Conservation (phyloP, 2,113 vertebrate genomes). For the Antennarius striatus region DNA sequence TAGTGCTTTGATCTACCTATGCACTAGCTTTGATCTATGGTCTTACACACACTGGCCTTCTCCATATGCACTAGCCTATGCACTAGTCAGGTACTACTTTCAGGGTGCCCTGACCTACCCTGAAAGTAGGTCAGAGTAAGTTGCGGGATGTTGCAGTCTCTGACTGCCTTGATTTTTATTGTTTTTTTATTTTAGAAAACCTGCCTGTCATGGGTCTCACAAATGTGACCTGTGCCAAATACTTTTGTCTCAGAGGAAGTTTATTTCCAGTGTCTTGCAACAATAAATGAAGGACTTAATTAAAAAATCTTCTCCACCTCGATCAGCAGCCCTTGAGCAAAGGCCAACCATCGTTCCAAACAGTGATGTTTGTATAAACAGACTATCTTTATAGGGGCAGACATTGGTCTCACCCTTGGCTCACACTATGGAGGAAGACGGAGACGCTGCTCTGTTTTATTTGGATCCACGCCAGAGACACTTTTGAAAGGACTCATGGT, state of each 20-base stretch:
- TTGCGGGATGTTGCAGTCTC: no score
- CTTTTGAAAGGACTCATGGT: not conserved
- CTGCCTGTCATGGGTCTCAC: slow-evolving; percentile 15
- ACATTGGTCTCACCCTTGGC: slow-evolving; percentile 44
- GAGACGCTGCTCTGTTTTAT: slow-evolving; percentile 39
- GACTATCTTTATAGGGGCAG: slow-evolving; percentile 44
- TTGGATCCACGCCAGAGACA: slow-evolving; percentile 36
- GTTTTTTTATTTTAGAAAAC: slow-evolving; percentile 2
- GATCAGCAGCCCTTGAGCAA: slow-evolving; percentile 19
- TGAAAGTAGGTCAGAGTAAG: no score
- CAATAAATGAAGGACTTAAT: slow-evolving; percentile 71
- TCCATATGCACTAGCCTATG: no score
- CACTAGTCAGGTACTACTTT: no score
- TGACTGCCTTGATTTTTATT: not conserved
- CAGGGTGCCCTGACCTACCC: no score
- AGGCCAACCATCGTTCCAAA: slow-evolving; percentile 54
- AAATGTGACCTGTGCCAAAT: slow-evolving; percentile 29
- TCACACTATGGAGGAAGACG: slow-evolving; percentile 28
- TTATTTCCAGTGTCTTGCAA: slow-evolving; percentile 67
- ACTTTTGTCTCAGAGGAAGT: slow-evolving; percentile 34
- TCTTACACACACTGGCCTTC: no score
- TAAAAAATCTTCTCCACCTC: slow-evolving; percentile 53
- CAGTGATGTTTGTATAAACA: slow-evolving; percentile 61
- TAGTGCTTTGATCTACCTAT: no score
- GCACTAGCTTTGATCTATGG: no score